Percentiles rank a stretch among this genome's conserved stretches.
Conservation (phyloP, 64 coral and sea anemone species). For the Platygyra sinensis region DNA sequence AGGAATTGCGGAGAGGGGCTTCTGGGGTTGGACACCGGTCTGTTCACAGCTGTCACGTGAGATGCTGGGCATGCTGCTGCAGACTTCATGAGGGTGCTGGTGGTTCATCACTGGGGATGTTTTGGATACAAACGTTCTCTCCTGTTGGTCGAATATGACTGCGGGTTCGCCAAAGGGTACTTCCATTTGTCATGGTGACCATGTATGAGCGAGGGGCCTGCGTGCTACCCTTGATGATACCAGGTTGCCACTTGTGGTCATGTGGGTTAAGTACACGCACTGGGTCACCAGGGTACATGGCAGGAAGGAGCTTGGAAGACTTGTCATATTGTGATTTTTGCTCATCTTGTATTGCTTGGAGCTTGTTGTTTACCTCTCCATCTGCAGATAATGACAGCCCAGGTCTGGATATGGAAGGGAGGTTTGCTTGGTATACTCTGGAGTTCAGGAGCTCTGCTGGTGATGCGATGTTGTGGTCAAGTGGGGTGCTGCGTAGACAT, state of each 20-base stretch:
- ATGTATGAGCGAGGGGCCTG: slow-evolving; percentile 38
- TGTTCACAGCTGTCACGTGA: too few species aligned
- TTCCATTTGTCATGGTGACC: too few species aligned
- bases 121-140: too few species aligned
- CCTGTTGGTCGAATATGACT: too few species aligned
- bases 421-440: slow-evolving; percentile 53
- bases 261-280: slow-evolving; percentile 47
- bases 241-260: slow-evolving; percentile 49
- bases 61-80: too few species aligned
- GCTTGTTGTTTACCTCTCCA: slow-evolving; percentile 23
- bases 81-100: too few species aligned
- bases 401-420: slow-evolving; percentile 53
- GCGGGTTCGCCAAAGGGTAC: too few species aligned
- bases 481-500: slow-evolving; percentile 30
- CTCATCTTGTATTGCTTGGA: slow-evolving; percentile 43
- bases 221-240: slow-evolving; percentile 17
- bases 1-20: too few species aligned
- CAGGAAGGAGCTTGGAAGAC: slow-evolving; percentile 10
- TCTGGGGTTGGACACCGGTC: too few species aligned
- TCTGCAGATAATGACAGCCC: background rate
- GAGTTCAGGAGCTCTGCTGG: slow-evolving; percentile 60
- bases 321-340: slow-evolving; percentile 50
- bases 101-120: too few species aligned
- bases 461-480: slow-evolving; percentile 47
- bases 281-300: slow-evolving; percentile 21